Conservation (phyloP, 2,113 vertebrate species). For the Crocuta crocuta region DNA sequence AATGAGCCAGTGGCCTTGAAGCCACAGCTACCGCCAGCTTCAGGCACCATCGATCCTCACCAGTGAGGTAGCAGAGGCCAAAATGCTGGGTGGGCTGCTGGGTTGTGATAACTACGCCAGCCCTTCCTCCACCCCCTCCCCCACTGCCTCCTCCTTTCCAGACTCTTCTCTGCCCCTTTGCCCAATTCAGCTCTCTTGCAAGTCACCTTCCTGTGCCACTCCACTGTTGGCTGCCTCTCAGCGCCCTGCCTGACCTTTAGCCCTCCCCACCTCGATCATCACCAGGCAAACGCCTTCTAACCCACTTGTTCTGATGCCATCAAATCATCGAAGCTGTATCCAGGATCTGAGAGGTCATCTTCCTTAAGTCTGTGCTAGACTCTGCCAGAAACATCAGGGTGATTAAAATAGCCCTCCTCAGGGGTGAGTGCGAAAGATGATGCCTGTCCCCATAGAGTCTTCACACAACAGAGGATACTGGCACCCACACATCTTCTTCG, state of each 20-base stretch:
- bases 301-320: conserved; percentile 39
- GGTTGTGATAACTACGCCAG: neutral
- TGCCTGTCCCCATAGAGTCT: neutral
- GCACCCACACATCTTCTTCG: neutral
- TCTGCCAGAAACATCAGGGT: neutral
- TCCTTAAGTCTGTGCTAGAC: neutral
- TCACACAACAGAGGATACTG: neutral
- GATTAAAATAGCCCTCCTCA: neutral
- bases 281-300: conserved; percentile 33
- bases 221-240: conserved; percentile 47
- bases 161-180: conserved; percentile 41
- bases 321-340: neutral
- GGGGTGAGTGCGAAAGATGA: neutral
- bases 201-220: conserved; percentile 48
- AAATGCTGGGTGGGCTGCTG: neutral
- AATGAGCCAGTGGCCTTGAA: neutral
- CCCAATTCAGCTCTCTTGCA: neutral
- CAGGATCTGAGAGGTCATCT: neutral
- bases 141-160: neutral
- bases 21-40: neutral
- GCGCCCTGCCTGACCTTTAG: conserved; percentile 6
- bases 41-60: neutral
- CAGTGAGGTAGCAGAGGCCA: neutral
- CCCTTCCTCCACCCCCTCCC: neutral
- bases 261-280: neutral